Percentiles rank a stretch among this genome's conserved stretches.
phyloP scores from a whole-genome alignment of 2,113 vertebrate genomes.

The Barnardius zonarius region DNA sequence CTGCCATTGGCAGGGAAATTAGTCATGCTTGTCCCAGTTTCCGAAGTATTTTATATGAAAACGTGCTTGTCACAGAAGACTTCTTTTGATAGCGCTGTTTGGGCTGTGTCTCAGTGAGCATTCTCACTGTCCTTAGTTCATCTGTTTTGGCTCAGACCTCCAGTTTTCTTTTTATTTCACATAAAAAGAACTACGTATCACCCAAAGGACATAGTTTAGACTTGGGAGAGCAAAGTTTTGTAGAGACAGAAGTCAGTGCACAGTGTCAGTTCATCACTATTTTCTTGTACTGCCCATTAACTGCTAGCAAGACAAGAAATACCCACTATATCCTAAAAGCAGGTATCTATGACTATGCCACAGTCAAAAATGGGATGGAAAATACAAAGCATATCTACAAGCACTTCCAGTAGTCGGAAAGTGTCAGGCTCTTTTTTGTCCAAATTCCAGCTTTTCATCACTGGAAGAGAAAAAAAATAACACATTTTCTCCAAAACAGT shows the following conservation, averaged over 20 bases:
- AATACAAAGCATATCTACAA: not conserved
- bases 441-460: not conserved
- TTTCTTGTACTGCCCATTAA: not conserved
- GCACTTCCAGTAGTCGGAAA: not conserved
- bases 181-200: not conserved
- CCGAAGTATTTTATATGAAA: not conserved
- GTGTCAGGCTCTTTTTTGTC: not conserved
- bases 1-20: not conserved
- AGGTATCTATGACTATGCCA: not conserved
- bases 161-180: not conserved
- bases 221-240: not conserved
- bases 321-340: not conserved
- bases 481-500: not conserved
- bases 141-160: not conserved
- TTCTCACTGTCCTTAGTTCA: not conserved
- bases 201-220: not conserved
- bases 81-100: not conserved
- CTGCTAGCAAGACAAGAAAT: not conserved
- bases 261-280: not conserved
- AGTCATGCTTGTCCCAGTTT: not conserved
- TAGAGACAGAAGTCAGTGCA: not conserved
- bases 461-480: not conserved
- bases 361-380: not conserved
- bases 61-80: not conserved
- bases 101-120: not conserved